These are phyloP conservation scores for Bothrops jararaca DNA, from an alignment of 2,113 vertebrate species.

Conservation along the genomic window DNA sequence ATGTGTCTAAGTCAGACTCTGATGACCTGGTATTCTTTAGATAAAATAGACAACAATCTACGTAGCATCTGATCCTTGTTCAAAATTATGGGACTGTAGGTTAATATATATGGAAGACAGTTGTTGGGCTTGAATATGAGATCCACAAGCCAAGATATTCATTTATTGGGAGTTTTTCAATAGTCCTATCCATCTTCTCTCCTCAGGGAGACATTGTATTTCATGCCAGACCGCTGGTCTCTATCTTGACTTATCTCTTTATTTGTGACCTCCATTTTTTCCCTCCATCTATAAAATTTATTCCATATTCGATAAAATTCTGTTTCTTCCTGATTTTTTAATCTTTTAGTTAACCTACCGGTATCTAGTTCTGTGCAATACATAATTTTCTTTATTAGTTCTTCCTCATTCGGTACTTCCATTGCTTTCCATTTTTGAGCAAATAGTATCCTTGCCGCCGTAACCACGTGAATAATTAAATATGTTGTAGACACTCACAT, in stretches of 20 bases:
- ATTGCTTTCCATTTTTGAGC: no score
- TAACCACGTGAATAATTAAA: no score
- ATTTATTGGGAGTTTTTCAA: neutral
- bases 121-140: neutral
- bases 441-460: no score
- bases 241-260: no score
- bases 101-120: neutral
- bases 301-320: no score
- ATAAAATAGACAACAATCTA: neutral
- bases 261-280: no score
- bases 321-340: no score
- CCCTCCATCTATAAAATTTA: no score
- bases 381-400: no score
- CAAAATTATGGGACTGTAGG: neutral
- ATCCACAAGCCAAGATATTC: neutral
- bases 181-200: neutral
- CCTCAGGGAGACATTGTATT: neutral
- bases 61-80: neutral
- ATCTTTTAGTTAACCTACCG: no score
- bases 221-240: neutral
- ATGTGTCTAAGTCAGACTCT: neutral
- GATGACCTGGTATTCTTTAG: neutral
- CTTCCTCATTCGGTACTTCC: no score
- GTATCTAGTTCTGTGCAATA: no score
- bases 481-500: neutral